Evolutionary conservation across 1,140 invertebrate genomes (phyloP).

Genomic region (Zaprionus ghesquierei): DNA sequence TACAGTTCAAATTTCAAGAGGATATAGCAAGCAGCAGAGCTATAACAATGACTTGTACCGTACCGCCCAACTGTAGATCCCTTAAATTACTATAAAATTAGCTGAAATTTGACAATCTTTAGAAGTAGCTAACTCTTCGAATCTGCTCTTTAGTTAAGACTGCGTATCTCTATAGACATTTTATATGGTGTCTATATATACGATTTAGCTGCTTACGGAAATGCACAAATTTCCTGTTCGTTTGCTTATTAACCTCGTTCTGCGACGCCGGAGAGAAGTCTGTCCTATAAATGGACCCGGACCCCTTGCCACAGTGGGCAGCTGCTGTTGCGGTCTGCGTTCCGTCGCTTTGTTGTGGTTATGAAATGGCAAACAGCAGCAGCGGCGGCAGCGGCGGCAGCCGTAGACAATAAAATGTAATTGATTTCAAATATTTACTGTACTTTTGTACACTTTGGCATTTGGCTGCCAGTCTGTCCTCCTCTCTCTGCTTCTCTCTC

Average conservation of each 20-base stretch:
- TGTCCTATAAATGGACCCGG: conserved; percentile 31
- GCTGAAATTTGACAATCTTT: not conserved
- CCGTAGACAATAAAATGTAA: conserved; percentile 66
- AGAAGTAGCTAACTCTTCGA: not conserved
- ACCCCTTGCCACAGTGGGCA: conserved; percentile 12
- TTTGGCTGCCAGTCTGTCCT: conserved; percentile 26
- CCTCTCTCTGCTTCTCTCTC: not conserved
- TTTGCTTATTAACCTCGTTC: conserved; percentile 22
- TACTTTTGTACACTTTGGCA: conserved; percentile 42
- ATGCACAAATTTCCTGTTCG: conserved; percentile 12
- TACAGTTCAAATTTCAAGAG: no score
- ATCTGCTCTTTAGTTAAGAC: not conserved
- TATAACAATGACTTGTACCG: no score
- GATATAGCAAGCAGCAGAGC: no score
- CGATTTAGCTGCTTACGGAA: not conserved
- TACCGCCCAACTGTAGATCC: not conserved
- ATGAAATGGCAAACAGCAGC: conserved; percentile 69
- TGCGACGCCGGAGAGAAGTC: not conserved
- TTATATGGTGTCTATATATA: not conserved
- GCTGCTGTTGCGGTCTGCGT: conserved; percentile 42
- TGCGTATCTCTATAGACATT: not conserved
- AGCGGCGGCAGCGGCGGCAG: not conserved
- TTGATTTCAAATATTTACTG: conserved; percentile 76
- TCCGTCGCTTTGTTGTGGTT: conserved; percentile 69
- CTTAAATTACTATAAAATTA: not conserved